Evolutionary conservation across 2,888 invertebrate genomes (phyloP).

Genomic region (Drosophila incognita): DNA sequence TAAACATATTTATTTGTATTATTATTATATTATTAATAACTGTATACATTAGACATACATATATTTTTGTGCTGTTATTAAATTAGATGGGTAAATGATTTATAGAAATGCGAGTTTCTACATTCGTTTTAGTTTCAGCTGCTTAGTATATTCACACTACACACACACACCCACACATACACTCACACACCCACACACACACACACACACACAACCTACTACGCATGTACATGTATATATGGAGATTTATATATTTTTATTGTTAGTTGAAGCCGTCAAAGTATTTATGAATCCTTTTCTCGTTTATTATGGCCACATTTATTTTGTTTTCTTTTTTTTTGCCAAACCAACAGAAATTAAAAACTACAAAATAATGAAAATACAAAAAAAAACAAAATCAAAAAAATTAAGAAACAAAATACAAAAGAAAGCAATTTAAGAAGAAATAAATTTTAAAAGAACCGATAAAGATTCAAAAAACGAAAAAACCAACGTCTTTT

Average conservation of each 20-base stretch:
- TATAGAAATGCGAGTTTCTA: slow-evolving; percentile 16
- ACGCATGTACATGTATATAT: slow-evolving; percentile 10
- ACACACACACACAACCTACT: neutral
- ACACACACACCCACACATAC: slow-evolving; percentile 17
- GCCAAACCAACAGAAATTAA: slow-evolving; percentile 37
- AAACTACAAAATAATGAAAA: slow-evolving; percentile 19
- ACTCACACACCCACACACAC: slow-evolving; percentile 6
- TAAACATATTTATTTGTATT: slow-evolving; percentile 53
- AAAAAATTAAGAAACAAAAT: neutral
- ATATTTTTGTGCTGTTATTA: slow-evolving; percentile 56
- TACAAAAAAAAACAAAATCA: neutral
- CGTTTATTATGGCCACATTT: slow-evolving; percentile 31
- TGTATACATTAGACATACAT: slow-evolving; percentile 18
- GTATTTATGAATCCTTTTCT: slow-evolving; percentile 45
- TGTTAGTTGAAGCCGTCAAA: slow-evolving; percentile 55
- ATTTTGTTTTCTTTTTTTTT: slow-evolving; percentile 25
- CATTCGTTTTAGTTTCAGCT: slow-evolving; percentile 39
- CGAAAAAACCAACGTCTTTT: neutral
- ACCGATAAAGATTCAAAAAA: slow-evolving; percentile 26
- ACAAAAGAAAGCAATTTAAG: slow-evolving; percentile 7
- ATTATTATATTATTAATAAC: slow-evolving; percentile 18
- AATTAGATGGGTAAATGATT: slow-evolving; percentile 45
- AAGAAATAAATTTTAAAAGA: slow-evolving; percentile 40
- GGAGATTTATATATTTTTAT: slow-evolving; percentile 35
- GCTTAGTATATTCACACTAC: slow-evolving; percentile 14